Conservation (phyloP, 2,888 invertebrate genomes). For the Drosophila demipolita region DNA sequence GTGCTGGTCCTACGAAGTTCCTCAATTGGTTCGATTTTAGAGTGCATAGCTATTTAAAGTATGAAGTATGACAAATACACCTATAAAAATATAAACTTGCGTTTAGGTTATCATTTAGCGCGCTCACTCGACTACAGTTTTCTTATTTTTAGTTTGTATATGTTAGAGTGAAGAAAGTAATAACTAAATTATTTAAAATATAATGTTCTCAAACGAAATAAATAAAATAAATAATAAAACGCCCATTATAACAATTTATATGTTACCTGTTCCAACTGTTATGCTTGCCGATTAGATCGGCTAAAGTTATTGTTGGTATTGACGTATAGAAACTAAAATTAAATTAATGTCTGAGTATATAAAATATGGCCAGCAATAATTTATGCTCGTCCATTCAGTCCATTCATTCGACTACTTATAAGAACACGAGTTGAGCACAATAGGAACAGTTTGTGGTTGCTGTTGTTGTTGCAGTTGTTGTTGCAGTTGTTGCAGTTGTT, state of each 20-base stretch:
- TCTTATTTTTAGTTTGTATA: background rate
- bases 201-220: background rate
- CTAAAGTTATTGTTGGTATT: background rate
- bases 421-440: slow-evolving; percentile 37
- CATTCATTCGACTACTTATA: slow-evolving; percentile 15
- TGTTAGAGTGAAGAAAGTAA: background rate
- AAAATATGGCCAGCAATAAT: slow-evolving; percentile 4
- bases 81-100: background rate
- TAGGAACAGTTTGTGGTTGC: slow-evolving; percentile 25
- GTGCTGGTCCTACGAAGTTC: background rate
- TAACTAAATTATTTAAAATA: background rate
- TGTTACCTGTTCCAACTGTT: background rate
- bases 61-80: background rate
- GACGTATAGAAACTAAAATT: background rate
- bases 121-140: background rate
- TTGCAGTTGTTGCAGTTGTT: slow-evolving; percentile 11
- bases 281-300: background rate
- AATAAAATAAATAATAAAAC: background rate
- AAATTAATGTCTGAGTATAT: background rate
- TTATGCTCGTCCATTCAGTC: background rate
- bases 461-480: slow-evolving; percentile 9
- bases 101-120: background rate
- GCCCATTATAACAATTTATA: too few species aligned
- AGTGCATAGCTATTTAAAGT: too few species aligned
- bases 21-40: background rate